Evolutionary conservation across 2,113 vertebrate genomes (phyloP), one percentile per base, ranked within the genome.

Genomic region (Mormyrus iriodes): DNA sequence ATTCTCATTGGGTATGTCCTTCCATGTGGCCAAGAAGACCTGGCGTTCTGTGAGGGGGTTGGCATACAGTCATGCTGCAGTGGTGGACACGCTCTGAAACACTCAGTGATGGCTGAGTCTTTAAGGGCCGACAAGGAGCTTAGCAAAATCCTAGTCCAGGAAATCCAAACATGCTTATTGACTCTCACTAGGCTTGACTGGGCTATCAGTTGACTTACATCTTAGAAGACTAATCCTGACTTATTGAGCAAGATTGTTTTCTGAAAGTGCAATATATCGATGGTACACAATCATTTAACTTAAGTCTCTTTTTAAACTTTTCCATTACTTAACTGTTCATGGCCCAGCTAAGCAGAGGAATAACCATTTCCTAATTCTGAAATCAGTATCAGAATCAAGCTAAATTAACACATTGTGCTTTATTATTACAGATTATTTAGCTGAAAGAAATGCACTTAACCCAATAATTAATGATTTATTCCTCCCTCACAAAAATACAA

Each of bases 21-120:
- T 99, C 98, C 98, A 99, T 2, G 98, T 99, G 51, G 98, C 98
- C 83, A 99, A 95, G 94, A 99, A 99, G 90, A 99, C 98, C 93
- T 99, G 98, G 89, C 98, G 98, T 91, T 99, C 98, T 99, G 92
- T 73, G 17, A 48, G 65, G 46, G 44, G 13, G 8, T 42, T 35
- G 85, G 85, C 24, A 55, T 17, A 53, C 85, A 21, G 48, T 24
- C 13, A 86, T 31, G 27, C 51, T 35, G 27, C n/a, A 21, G 51
- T 55, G 0, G 21, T 19, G 24, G 19, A 13, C 53, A 61, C 3
- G 2, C 8, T 35, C 35, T 42, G 19, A 24, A 73, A 88, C 17
- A 19, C 31, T 42, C 73, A 39, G 69, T 27, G 69, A 76, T 39
- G 69, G 31, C n/a, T 35, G 21, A 35, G n/a, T 39, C 13, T 39